Evolutionary conservation across 2,113 vertebrate genomes (phyloP).

Genomic region (Crotalus viridis): DNA sequence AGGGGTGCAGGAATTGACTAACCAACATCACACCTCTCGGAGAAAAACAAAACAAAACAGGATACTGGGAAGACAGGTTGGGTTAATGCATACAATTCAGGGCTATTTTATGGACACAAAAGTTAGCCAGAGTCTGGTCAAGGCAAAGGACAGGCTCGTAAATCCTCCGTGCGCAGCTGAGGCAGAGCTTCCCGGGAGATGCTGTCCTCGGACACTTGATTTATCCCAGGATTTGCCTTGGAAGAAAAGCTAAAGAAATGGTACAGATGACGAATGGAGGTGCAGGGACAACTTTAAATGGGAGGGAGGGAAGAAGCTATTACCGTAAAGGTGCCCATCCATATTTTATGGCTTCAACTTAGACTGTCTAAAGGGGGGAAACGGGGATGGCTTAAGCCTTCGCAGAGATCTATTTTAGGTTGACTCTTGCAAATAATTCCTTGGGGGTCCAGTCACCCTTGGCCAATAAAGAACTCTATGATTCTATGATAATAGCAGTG

Average conservation of each 20-base stretch:
- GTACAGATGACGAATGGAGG: neutral
- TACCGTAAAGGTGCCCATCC: constrained; percentile 31
- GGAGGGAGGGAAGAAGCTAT: constrained; percentile 16
- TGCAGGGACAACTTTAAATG: neutral
- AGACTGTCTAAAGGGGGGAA: constrained; percentile 28
- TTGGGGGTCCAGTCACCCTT: neutral
- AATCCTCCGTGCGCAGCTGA: neutral
- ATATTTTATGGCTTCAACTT: constrained; percentile 28
- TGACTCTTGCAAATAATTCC: neutral
- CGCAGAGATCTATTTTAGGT: constrained; percentile 26
- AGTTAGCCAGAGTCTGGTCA: neutral
- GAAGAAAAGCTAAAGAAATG: constrained; percentile 21
- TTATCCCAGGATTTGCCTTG: constrained; percentile 22
- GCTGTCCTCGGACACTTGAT: neutral
- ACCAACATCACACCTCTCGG: neutral
- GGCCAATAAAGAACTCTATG: neutral
- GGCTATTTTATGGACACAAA: neutral
- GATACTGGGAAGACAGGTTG: neutral
- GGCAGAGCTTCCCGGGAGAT: neutral
- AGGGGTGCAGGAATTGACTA: neutral
- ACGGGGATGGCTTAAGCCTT: constrained; percentile 26
- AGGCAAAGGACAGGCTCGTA: neutral
- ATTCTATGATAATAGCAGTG: neutral
- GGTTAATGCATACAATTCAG: too few relatives aligned
- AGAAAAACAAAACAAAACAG: neutral